A percentile compares a stretch with the other conserved stretches of the same genome.
Conservation (phyloP, 2,888 invertebrate genomes). For the Stenichneumon culpator region DNA sequence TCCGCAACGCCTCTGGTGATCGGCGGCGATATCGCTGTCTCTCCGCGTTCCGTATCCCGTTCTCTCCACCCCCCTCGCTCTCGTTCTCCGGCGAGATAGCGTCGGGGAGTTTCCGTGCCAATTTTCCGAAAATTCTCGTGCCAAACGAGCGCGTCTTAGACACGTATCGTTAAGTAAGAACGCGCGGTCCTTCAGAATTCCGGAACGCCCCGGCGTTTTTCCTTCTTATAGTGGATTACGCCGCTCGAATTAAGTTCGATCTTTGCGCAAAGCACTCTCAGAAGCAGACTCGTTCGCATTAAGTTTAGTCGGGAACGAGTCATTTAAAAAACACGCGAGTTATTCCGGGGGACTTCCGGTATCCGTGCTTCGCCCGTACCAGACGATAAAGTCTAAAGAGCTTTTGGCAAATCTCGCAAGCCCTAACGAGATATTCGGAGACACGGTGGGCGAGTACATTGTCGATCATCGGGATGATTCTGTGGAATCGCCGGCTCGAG, state of each 20-base stretch:
- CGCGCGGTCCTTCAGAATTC: conserved; percentile 72
- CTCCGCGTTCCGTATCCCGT: conserved; percentile 13
- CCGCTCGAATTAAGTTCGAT: conserved; percentile 64
- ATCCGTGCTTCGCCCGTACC: conserved; percentile 25
- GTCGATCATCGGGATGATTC: neutral
- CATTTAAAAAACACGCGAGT: conserved; percentile 50
- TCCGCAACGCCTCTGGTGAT: conserved; percentile 60
- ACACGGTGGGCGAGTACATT: conserved; percentile 14
- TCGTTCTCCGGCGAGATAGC: conserved; percentile 42
- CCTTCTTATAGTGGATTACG: conserved; percentile 69
- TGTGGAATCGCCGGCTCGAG: neutral
- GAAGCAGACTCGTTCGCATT: conserved; percentile 24
- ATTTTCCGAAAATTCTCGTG: conserved; percentile 76
- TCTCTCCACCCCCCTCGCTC: conserved; percentile 18
- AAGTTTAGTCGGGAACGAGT: conserved; percentile 40
- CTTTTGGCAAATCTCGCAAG: conserved; percentile 48
- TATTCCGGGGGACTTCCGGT: conserved; percentile 59
- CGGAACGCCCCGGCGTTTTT: conserved; percentile 66
- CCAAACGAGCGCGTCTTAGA: conserved; percentile 75
- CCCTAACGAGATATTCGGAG: conserved; percentile 12
- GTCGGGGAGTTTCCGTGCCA: conserved; percentile 75
- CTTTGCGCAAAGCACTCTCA: conserved; percentile 44
- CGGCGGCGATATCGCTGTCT: conserved; percentile 36
- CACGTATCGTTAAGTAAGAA: conserved; percentile 79
- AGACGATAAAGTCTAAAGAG: conserved; percentile 48